Percentiles rank a stretch among this genome's conserved stretches.
These are phyloP conservation scores for Trisateles emortualis DNA, from an alignment of 2,888 invertebrate species.

Conservation along the genomic window DNA sequence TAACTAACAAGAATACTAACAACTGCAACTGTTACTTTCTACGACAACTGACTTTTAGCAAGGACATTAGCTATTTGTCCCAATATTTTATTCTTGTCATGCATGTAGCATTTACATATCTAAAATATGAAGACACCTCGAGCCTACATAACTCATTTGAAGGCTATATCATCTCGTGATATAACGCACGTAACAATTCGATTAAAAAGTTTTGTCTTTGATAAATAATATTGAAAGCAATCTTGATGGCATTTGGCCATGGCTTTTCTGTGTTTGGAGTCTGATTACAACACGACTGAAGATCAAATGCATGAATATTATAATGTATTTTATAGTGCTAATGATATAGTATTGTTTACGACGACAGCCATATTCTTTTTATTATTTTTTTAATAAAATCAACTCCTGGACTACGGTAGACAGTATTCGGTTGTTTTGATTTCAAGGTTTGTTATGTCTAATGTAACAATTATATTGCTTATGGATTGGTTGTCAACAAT, in stretches of 20 bases:
- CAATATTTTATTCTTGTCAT: too few relatives aligned
- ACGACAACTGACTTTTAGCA: too few relatives aligned
- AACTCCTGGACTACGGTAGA: too few relatives aligned
- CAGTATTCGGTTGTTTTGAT: too few relatives aligned
- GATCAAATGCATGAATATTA: conserved; percentile 54
- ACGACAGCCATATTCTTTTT: background rate
- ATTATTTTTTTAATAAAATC: too few relatives aligned
- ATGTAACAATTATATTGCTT: too few relatives aligned
- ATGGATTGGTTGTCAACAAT: too few relatives aligned
- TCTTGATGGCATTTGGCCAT: conserved; percentile 78
- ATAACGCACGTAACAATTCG: conserved; percentile 53
- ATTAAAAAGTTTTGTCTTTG: conserved; percentile 64
- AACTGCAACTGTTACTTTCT: too few relatives aligned
- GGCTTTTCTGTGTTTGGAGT: conserved; percentile 73
- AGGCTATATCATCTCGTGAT: conserved; percentile 58
- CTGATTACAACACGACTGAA: conserved; percentile 66
- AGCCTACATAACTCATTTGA: conserved; percentile 9
- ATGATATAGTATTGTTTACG: background rate
- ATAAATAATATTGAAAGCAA: conserved; percentile 70
- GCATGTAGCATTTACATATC: background rate
- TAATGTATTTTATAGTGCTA: conserved; percentile 9
- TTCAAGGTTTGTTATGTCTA: too few relatives aligned
- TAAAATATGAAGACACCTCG: conserved; percentile 3
- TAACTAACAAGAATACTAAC: too few relatives aligned
- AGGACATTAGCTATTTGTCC: too few relatives aligned